Evolutionary conservation across 2,113 vertebrate species (phyloP).

Genomic region (Madoqua kirkii): DNA sequence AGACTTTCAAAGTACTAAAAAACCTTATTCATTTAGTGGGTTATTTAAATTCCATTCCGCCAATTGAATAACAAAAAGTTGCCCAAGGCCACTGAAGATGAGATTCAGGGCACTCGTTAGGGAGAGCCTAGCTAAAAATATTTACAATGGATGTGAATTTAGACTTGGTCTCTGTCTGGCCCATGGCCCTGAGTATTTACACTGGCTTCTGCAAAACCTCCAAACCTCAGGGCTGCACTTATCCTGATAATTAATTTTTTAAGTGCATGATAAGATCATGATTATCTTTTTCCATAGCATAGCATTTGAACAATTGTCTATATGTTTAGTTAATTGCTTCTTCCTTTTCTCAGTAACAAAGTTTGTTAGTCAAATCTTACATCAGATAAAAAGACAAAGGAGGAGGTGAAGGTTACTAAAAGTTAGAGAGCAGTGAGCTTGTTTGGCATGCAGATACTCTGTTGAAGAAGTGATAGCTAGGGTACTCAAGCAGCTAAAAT

Average conservation of each 20-base stretch:
- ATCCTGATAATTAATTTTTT: neutral
- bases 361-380: neutral
- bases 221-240: neutral
- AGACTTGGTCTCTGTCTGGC: neutral
- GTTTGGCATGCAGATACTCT: neutral
- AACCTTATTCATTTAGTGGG: neutral
- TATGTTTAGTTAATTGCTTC: neutral
- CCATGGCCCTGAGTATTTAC: neutral
- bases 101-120: neutral
- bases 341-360: neutral
- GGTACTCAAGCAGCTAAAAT: neutral
- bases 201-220: neutral
- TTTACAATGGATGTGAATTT: neutral
- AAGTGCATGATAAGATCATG: neutral
- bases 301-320: neutral
- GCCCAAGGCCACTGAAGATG: neutral
- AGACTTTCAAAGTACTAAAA: neutral
- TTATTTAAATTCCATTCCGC: neutral
- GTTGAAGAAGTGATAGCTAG: neutral
- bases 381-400: neutral
- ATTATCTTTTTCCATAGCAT: neutral
- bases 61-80: neutral
- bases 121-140: neutral
- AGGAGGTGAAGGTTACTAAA: neutral
- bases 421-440: neutral